Conservation (phyloP, 2,888 invertebrate genomes). For the Sphinx pinastri region DNA sequence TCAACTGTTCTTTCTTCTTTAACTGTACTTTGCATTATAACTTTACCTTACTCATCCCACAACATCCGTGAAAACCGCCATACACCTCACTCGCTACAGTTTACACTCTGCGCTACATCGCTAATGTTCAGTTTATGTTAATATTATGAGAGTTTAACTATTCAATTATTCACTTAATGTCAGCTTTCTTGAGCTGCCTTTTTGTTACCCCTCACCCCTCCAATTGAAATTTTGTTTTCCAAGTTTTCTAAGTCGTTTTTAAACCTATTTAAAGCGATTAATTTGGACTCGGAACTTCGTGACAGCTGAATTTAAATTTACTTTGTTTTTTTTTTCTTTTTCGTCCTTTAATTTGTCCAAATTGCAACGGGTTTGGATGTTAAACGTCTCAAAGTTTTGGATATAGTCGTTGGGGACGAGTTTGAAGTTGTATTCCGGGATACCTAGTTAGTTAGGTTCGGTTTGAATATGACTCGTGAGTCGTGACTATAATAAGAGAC, state of each 20-base stretch:
- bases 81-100: conserved; percentile 41
- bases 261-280: conserved; percentile 64
- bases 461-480: neutral
- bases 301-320: conserved; percentile 55
- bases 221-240: conserved; percentile 57
- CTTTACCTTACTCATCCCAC: no score
- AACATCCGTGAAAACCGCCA: neutral
- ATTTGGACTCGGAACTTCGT: conserved; percentile 57
- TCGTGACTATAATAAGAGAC: neutral
- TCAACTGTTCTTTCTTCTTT: no score
- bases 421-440: neutral
- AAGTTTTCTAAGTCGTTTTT: conserved; percentile 63
- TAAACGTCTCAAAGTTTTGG: conserved; percentile 9
- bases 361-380: conserved; percentile 18
- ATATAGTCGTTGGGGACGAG: conserved; percentile 1
- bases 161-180: conserved; percentile 82
- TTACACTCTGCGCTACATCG: conserved; percentile 55
- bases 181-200: conserved; percentile 69
- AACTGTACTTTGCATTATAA: no score
- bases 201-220: conserved; percentile 59
- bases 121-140: conserved; percentile 81
- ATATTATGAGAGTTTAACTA: conserved; percentile 82
- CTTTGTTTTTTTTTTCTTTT: conserved; percentile 44
- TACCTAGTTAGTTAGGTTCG: neutral
- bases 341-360: conserved; percentile 33